A percentile compares a stretch with the other conserved stretches of the same genome.
Conservation (phyloP, 2,797 vertebrate genomes). For the Aeoliscus strigatus region DNA sequence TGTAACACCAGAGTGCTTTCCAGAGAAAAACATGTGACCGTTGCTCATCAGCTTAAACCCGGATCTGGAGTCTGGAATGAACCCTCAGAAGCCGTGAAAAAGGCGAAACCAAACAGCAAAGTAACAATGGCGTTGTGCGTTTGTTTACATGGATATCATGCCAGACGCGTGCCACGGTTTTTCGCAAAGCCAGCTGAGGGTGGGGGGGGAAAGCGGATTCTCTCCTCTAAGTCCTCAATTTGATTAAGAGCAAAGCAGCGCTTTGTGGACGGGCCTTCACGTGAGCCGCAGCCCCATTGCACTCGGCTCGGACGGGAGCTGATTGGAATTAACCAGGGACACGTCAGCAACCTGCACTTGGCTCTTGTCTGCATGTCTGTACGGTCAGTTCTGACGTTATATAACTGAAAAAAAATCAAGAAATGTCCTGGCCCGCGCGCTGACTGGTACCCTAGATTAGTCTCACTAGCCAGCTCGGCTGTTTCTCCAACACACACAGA, state of each 20-base stretch:
- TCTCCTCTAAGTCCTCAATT: slow-evolving; percentile 61
- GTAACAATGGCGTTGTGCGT: slow-evolving; percentile 15
- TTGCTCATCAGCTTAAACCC: no score
- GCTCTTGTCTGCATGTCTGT: slow-evolving; percentile 10
- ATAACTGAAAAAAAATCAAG: slow-evolving; percentile 7
- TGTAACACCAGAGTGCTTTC: no score
- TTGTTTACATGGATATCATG: slow-evolving; percentile 32
- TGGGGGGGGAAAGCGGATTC: slow-evolving; percentile 55
- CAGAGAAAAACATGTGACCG: not conserved
- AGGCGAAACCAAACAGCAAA: slow-evolving; percentile 9
- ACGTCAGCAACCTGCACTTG: slow-evolving; percentile 10
- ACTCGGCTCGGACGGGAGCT: slow-evolving; percentile 42
- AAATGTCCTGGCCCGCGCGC: slow-evolving; percentile 19
- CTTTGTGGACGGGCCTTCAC: slow-evolving; percentile 55
- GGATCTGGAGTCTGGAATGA: no score
- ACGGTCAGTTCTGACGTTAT: slow-evolving; percentile 9
- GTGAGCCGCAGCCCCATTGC: slow-evolving; percentile 67
- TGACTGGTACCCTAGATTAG: slow-evolving; percentile 14
- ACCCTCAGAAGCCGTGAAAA: slow-evolving; percentile 18
- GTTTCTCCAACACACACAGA: slow-evolving; percentile 2
- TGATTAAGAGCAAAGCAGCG: slow-evolving; percentile 59
- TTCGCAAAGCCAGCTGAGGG: slow-evolving; percentile 32
- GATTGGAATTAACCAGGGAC: slow-evolving; percentile 56
- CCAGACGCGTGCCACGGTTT: slow-evolving; percentile 36
- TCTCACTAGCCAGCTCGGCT: slow-evolving; percentile 4